phyloP scores from a whole-genome alignment of 2,797 vertebrate genomes.

The Sebastes hopkinsi region DNA sequence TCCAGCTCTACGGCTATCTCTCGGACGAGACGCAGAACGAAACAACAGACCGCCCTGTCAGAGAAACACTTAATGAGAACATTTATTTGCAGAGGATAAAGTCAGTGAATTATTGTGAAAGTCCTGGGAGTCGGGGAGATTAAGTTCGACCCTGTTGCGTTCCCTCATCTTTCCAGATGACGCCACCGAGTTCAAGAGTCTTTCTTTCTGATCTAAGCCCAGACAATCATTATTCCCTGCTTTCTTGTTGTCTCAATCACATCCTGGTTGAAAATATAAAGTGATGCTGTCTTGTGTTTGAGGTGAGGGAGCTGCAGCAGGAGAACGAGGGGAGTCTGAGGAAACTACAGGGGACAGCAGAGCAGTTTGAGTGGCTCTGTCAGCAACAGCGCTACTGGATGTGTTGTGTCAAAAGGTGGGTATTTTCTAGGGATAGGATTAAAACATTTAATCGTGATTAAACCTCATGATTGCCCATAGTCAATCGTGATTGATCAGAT shows the following conservation, averaged over 20 bases:
- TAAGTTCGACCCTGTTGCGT: not conserved
- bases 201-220: not conserved
- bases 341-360: constrained; percentile 79
- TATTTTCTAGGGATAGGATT: not conserved
- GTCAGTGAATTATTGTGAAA: constrained; percentile 23
- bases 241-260: constrained; percentile 9
- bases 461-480: too few species aligned
- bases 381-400: constrained; percentile 84
- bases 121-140: constrained; percentile 9
- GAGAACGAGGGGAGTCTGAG: constrained; percentile 74
- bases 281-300: constrained; percentile 1
- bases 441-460: too few species aligned
- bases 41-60: constrained; percentile 25
- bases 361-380: constrained; percentile 84
- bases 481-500: too few species aligned
- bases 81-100: constrained; percentile 35
- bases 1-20: constrained; percentile 37
- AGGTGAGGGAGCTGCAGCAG: constrained; percentile 71
- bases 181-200: not conserved
- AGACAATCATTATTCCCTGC: not conserved
- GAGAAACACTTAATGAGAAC: constrained; percentile 37
- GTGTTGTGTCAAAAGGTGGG: constrained; percentile 78
- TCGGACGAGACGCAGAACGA: constrained; percentile 27
- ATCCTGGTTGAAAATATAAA: not conserved
- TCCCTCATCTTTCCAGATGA: constrained; percentile 38